Evolutionary conservation across 2,113 vertebrate genomes (phyloP).

Genomic region (Seriola quinqueradiata): DNA sequence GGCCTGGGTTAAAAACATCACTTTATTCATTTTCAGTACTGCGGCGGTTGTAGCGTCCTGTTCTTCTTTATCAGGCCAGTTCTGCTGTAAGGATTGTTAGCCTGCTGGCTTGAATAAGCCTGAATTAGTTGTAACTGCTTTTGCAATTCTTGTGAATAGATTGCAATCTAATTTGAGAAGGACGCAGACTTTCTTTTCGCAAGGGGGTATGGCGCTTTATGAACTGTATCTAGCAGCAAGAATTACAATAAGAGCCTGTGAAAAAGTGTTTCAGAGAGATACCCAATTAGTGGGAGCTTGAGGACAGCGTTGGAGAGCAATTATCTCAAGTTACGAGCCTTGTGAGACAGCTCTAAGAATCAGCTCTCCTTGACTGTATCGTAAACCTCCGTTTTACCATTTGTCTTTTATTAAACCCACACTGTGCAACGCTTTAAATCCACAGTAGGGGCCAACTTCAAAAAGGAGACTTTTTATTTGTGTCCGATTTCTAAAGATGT

Average conservation of each 20-base stretch:
- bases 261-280: slow-evolving; percentile 60
- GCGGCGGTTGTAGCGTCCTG: neutral
- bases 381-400: slow-evolving; percentile 69
- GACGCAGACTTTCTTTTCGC: slow-evolving; percentile 20
- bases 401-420: slow-evolving; percentile 74
- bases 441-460: slow-evolving; percentile 53
- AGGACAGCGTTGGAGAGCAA: slow-evolving; percentile 77
- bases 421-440: slow-evolving; percentile 54
- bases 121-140: neutral
- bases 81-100: neutral
- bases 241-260: slow-evolving; percentile 54
- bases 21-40: slow-evolving; percentile 5
- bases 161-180: slow-evolving; percentile 46
- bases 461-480: slow-evolving; percentile 48
- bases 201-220: slow-evolving; percentile 47
- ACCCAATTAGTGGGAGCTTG: slow-evolving; percentile 75
- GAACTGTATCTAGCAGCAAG: slow-evolving; percentile 51
- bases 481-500: slow-evolving; percentile 56
- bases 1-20: neutral
- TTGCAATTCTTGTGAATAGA: slow-evolving; percentile 23
- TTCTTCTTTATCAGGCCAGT: neutral
- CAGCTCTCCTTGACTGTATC: slow-evolving; percentile 54
- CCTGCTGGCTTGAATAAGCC: neutral
- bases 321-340: slow-evolving; percentile 78
- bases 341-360: slow-evolving; percentile 65